A percentile compares a stretch with the other conserved stretches of the same genome.
Conservation (phyloP, 2,113 vertebrate genomes). For the Petromus typicus region DNA sequence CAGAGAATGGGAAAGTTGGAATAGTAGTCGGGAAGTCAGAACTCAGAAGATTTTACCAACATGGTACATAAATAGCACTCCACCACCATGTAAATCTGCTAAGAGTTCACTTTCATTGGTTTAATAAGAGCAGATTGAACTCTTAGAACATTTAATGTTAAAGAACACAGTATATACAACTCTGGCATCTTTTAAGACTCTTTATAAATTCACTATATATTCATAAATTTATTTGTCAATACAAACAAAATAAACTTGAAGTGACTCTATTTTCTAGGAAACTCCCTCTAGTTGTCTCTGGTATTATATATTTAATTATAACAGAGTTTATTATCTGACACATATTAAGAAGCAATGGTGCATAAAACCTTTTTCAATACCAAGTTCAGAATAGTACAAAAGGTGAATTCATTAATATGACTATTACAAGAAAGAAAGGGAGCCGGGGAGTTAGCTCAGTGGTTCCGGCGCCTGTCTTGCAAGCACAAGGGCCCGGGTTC, state of each 20-base stretch:
- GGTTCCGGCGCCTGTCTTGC: too few relatives aligned
- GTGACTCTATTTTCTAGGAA: conserved; percentile 23
- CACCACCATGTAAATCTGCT: neutral
- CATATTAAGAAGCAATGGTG: conserved; percentile 62
- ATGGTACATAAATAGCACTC: neutral
- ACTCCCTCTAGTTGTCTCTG: neutral
- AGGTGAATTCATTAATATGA: conserved; percentile 56
- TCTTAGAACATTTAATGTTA: neutral
- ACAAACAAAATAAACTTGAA: conserved; percentile 34
- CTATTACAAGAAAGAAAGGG: conserved; percentile 58
- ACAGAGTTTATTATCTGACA: conserved; percentile 32
- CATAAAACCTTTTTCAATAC: conserved; percentile 65
- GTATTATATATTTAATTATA: conserved; percentile 17
- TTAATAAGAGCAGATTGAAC: neutral
- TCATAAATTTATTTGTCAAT: conserved; percentile 20
- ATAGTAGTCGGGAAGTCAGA: neutral
- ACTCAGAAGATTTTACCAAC: neutral
- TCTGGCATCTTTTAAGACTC: neutral
- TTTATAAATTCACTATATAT: neutral
- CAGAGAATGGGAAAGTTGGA: neutral
- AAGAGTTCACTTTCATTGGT: neutral
- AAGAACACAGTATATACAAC: neutral
- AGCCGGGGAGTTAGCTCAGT: too few relatives aligned
- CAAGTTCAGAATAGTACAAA: conserved; percentile 57
- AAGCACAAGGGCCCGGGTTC: too few relatives aligned